These are phyloP conservation scores for Eolophus roseicapilla DNA, from an alignment of 2,113 vertebrate species.

Conservation along the genomic window DNA sequence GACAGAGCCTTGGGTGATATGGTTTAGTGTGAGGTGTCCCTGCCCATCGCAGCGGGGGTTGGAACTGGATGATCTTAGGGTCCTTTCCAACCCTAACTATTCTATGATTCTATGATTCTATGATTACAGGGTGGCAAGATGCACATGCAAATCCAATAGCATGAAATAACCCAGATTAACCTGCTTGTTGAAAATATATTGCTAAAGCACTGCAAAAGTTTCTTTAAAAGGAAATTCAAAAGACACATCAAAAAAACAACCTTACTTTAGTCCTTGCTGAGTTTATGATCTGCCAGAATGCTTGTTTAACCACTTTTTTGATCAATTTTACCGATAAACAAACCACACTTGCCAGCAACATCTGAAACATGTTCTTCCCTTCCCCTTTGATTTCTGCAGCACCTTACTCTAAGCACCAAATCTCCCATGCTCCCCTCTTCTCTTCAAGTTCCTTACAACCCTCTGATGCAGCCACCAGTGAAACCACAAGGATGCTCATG, in stretches of 20 bases:
- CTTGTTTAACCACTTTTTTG: neutral
- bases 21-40: no score
- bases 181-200: neutral
- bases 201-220: neutral
- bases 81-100: no score
- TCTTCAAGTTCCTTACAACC: neutral
- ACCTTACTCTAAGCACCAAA: neutral
- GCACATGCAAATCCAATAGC: neutral
- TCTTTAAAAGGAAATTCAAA: slow-evolving; percentile 5
- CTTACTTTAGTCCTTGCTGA: neutral
- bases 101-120: no score
- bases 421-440: neutral
- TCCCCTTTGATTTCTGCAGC: neutral
- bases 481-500: neutral
- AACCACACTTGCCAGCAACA: neutral
- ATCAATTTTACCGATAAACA: slow-evolving; percentile 11
- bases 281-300: neutral
- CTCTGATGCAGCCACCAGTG: neutral
- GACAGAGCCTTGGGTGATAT: no score
- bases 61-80: no score
- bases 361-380: neutral
- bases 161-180: neutral
- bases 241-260: neutral
- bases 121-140: rapidly evolving
- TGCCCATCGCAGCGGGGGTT: no score